Evolutionary conservation across 2,888 invertebrate species (phyloP).

Genomic region (Nemotelus nigrinus): DNA sequence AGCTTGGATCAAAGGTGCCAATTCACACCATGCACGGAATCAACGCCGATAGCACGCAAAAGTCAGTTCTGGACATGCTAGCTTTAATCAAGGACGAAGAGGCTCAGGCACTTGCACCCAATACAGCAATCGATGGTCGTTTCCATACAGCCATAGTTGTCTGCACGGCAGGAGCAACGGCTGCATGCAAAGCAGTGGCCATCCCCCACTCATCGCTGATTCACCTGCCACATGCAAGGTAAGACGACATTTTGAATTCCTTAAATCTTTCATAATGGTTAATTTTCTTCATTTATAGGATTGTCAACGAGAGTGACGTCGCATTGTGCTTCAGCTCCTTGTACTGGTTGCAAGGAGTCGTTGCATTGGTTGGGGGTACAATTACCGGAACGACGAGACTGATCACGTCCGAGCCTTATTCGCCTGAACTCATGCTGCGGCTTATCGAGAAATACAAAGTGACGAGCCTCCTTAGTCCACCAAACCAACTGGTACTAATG

Average conservation of each 20-base stretch:
- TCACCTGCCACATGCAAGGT: not conserved
- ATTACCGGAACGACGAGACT: constrained; percentile 38
- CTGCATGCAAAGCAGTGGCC: constrained; percentile 59
- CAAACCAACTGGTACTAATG: constrained; percentile 37
- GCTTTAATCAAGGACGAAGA: not conserved
- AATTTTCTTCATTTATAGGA: not conserved
- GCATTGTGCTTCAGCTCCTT: constrained; percentile 54
- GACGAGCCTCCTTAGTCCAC: constrained; percentile 21
- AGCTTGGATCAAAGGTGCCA: not conserved
- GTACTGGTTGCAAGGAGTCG: constrained; percentile 54
- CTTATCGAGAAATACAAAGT: constrained; percentile 38
- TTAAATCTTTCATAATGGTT: no score
- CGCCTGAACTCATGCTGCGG: constrained; percentile 26
- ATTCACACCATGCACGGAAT: not conserved
- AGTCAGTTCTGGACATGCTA: not conserved
- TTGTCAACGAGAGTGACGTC: not conserved
- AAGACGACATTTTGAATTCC: not conserved
- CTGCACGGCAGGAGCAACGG: constrained; percentile 61
- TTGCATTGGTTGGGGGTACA: constrained; percentile 28
- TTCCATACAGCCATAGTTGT: constrained; percentile 59
- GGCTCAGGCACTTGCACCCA: not conserved
- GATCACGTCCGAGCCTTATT: constrained; percentile 36
- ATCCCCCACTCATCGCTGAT: constrained; percentile 58
- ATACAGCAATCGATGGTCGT: constrained; percentile 50
- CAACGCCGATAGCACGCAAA: not conserved